A percentile compares a stretch with the other conserved stretches of the same genome.
Conservation (phyloP, 2,113 vertebrate species). For the Bungarus multicinctus region DNA sequence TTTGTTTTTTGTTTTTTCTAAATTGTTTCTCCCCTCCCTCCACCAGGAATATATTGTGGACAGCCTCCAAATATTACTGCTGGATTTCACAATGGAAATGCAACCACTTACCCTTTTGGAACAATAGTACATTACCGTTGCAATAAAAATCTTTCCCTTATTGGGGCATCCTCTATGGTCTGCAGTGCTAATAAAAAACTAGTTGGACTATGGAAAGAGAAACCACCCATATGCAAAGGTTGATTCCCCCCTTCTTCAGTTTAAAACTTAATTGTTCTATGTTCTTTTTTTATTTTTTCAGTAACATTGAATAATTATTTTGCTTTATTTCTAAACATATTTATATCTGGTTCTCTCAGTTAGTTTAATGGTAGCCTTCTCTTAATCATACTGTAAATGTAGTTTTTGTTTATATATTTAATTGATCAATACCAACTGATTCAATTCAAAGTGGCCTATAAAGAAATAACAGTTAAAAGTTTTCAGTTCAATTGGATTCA, state of each 20-base stretch:
- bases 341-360: background rate
- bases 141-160: background rate
- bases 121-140: background rate
- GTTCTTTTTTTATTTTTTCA: background rate
- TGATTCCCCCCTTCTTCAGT: background rate
- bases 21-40: background rate
- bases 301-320: background rate
- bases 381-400: background rate
- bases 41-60: background rate
- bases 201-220: background rate
- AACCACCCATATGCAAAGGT: background rate
- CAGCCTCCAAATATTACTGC: background rate
- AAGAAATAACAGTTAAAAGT: background rate
- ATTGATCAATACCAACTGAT: background rate
- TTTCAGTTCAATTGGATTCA: background rate
- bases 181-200: background rate
- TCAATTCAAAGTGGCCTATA: background rate
- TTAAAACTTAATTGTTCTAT: background rate
- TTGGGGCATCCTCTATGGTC: background rate
- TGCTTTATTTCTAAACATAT: background rate
- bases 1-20: background rate
- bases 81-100: background rate
- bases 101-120: background rate
- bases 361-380: background rate
- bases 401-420: no score